These are phyloP conservation scores for Ormyrus labotus DNA, from an alignment of 2,888 invertebrate genomes.

Conservation along the genomic window DNA sequence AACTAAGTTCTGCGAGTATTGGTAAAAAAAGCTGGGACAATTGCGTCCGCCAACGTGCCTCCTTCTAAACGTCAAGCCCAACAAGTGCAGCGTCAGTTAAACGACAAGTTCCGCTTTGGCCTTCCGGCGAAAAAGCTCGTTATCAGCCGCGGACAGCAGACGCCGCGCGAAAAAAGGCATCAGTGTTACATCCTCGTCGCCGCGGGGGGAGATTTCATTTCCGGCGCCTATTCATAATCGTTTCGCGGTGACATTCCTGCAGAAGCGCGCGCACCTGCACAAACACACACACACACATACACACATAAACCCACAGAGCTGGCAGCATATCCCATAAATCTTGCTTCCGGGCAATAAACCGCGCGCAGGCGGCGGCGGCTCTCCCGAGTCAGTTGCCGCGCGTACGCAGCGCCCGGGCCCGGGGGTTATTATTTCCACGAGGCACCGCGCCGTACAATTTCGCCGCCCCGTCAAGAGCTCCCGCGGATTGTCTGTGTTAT, in stretches of 20 bases:
- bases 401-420: background rate
- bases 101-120: too few species aligned
- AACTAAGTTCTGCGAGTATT: too few species aligned
- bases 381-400: background rate
- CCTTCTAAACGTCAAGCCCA: too few species aligned
- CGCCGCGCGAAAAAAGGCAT: too few species aligned
- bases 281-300: too few species aligned
- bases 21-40: too few species aligned
- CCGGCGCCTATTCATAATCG: slow-evolving; percentile 45
- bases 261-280: background rate
- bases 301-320: background rate
- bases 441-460: slow-evolving; percentile 12
- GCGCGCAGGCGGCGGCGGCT: too few species aligned
- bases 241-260: slow-evolving; percentile 32
- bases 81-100: too few species aligned
- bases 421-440: slow-evolving; percentile 31
- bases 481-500: background rate
- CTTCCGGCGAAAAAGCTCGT: too few species aligned
- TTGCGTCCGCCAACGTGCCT: too few species aligned
- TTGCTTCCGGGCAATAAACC: background rate
- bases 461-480: background rate
- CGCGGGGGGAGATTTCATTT: slow-evolving; percentile 28
- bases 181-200: too few species aligned
- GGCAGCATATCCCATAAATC: slow-evolving; percentile 18
- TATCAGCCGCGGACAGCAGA: too few species aligned